Evolutionary conservation across 2,113 vertebrate genomes (phyloP).

Genomic region (Stercorarius parasiticus): DNA sequence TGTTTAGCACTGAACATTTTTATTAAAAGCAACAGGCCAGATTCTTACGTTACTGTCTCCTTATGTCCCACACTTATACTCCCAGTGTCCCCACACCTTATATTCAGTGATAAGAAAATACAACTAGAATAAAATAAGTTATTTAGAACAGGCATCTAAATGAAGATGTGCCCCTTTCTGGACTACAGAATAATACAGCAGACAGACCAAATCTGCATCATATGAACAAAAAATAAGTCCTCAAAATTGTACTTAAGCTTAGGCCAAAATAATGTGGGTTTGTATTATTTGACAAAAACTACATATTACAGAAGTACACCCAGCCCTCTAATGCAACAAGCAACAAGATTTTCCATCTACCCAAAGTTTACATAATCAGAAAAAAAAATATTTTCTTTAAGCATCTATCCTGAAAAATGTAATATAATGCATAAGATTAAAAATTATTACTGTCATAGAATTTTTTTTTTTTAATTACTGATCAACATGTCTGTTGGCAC

Average conservation of each 20-base stretch:
- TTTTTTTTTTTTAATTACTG: not conserved
- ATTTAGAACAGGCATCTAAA: not conserved
- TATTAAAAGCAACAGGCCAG: not conserved
- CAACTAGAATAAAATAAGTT: not conserved
- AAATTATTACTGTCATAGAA: not conserved
- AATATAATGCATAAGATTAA: not conserved
- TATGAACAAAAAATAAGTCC: not conserved
- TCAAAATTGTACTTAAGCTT: not conserved
- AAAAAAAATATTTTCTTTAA: not conserved
- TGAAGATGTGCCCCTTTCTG: not conserved
- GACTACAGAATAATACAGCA: not conserved
- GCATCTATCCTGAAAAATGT: not conserved
- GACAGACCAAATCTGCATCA: not conserved
- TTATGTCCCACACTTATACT: not conserved
- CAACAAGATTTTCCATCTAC: not conserved
- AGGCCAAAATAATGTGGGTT: not conserved
- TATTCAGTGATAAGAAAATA: not conserved
- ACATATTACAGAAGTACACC: not conserved
- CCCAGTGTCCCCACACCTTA: not conserved
- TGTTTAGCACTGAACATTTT: not conserved
- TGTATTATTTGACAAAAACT: not conserved
- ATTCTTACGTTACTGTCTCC: not conserved
- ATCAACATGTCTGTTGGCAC: not conserved
- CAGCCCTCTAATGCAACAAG: not conserved
- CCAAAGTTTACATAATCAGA: not conserved